Conservation (phyloP, 2,113 vertebrate species). For the Mobula hypostoma region DNA sequence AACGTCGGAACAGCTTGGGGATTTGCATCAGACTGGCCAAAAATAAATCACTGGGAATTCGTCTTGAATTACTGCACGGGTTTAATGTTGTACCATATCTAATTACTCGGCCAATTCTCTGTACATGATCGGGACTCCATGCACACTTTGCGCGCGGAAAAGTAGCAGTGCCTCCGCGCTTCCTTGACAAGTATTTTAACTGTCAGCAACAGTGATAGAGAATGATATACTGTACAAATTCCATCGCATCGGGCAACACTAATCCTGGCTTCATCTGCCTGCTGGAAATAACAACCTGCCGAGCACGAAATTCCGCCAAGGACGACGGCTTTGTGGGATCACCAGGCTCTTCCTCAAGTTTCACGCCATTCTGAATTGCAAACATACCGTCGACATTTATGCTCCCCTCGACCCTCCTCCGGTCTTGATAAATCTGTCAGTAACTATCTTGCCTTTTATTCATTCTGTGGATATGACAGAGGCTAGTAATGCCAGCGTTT, state of each 20-base stretch:
- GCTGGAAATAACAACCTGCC: neutral
- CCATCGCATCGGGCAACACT: neutral
- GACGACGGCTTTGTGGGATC: neutral
- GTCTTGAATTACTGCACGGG: neutral
- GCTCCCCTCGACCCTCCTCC: too few relatives aligned
- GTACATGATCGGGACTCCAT: neutral
- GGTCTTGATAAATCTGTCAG: too few relatives aligned
- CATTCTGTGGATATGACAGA: too few relatives aligned
- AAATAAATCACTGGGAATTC: neutral
- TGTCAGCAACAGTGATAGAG: neutral
- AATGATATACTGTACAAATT: neutral
- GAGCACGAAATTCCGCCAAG: too few relatives aligned
- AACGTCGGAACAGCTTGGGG: neutral
- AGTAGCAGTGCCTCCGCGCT: neutral
- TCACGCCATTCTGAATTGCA: neutral
- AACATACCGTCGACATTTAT: neutral
- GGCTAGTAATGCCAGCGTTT: too few relatives aligned
- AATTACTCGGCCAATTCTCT: neutral
- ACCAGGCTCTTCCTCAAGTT: too few relatives aligned
- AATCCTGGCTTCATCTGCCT: neutral
- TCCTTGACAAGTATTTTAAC: neutral
- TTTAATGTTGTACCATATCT: neutral
- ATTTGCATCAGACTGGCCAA: neutral
- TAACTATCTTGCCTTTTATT: too few relatives aligned
- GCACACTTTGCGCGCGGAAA: neutral